phyloP scores from a whole-genome alignment of 2,888 invertebrate species.

The Macrostomum cliftonense region DNA sequence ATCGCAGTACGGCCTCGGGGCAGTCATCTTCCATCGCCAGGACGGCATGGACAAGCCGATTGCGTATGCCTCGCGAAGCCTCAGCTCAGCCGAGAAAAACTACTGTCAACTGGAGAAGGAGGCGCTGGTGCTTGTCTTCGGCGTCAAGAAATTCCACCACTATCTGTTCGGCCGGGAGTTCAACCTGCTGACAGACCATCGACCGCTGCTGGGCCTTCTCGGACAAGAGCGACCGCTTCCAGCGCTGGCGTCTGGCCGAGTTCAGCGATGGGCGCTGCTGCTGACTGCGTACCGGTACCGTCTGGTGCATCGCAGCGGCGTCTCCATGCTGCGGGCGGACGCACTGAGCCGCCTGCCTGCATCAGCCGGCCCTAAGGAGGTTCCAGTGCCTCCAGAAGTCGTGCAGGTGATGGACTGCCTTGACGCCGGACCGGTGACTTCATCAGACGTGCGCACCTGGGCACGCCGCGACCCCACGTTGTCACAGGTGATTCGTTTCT shows the following conservation, averaged over 20 bases:
- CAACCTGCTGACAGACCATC: conserved; percentile 13
- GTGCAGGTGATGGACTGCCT: background rate
- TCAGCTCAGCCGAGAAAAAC: conserved; percentile 14
- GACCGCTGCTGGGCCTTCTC: conserved; percentile 13
- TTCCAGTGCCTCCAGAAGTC: conserved; percentile 1
- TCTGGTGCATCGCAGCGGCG: conserved; percentile 1
- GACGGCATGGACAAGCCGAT: conserved; percentile 14
- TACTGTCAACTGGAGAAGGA: conserved; percentile 18
- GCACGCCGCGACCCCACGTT: no score
- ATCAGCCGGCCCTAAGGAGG: background rate
- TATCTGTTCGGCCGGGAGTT: conserved; percentile 15
- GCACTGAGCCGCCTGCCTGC: no score
- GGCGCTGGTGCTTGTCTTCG: conserved; percentile 14
- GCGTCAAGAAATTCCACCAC: conserved; percentile 16
- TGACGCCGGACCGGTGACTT: background rate
- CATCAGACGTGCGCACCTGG: no score
- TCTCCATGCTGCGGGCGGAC: background rate
- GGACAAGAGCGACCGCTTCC: conserved; percentile 16
- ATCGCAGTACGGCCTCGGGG: conserved; percentile 23
- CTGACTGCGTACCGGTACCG: background rate
- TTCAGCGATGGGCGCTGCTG: conserved; percentile 22
- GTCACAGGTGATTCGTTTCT: no score
- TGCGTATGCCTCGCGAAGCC: conserved; percentile 15
- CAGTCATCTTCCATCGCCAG: conserved; percentile 18
- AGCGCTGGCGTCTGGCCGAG: conserved; percentile 20